phyloP scores from a whole-genome alignment of 1,140 invertebrate species.

The Latrodectus geometricus region DNA sequence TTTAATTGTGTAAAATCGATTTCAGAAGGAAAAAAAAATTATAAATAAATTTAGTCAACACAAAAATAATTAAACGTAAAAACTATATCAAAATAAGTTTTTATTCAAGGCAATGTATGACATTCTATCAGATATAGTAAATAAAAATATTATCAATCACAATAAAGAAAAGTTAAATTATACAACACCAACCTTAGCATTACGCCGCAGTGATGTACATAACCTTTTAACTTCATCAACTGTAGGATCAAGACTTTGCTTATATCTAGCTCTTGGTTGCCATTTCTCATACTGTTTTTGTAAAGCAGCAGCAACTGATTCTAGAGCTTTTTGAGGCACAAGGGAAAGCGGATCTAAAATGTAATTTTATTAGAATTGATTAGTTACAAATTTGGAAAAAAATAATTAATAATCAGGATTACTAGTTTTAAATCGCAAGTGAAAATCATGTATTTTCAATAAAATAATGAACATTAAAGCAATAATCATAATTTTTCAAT shows the following conservation, averaged over 20 bases:
- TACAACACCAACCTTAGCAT: slow-evolving; percentile 80
- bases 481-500: no score
- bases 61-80: background rate
- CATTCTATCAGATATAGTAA: background rate
- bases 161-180: slow-evolving; percentile 3
- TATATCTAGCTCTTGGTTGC: slow-evolving; percentile 96
- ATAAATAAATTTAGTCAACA: background rate
- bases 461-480: no score
- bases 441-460: no score
- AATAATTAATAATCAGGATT: background rate
- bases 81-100: background rate
- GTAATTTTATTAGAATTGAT: background rate
- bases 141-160: background rate
- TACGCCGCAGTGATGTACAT: slow-evolving; percentile 92
- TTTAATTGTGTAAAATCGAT: no score
- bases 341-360: slow-evolving; percentile 76
- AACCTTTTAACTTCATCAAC: slow-evolving; percentile 98
- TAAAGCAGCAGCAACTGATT: slow-evolving; percentile 89
- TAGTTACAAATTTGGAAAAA: background rate
- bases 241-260: slow-evolving; percentile 96
- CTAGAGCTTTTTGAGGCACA: slow-evolving; percentile 92
- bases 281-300: slow-evolving; percentile 97
- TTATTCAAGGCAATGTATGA: background rate
- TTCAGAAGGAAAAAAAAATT: no score
- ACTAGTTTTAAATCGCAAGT: no score